These are phyloP conservation scores for Eurytoma californica DNA, from an alignment of 2,888 invertebrate species.

Conservation along the genomic window DNA sequence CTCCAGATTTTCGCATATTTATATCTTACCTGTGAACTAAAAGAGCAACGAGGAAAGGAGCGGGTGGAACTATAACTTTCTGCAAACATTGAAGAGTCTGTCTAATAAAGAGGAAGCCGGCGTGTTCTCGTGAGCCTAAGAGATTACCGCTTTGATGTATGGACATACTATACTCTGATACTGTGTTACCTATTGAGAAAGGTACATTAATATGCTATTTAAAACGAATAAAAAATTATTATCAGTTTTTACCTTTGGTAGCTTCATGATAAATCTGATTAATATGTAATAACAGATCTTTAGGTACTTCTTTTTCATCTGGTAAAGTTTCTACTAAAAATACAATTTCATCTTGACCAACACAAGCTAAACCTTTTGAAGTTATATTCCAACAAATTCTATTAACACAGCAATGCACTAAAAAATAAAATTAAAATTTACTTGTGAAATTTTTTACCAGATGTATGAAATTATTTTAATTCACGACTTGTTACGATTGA, in stretches of 20 bases:
- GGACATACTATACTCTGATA: slow-evolving; percentile 83
- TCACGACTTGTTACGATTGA: background rate
- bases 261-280: slow-evolving; percentile 84
- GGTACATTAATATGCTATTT: background rate
- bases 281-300: slow-evolving; percentile 85
- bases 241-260: slow-evolving; percentile 76
- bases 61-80: slow-evolving; percentile 83
- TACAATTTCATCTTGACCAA: slow-evolving; percentile 89
- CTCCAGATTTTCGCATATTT: background rate
- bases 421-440: slow-evolving; percentile 59
- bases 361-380: slow-evolving; percentile 85
- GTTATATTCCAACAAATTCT: slow-evolving; percentile 86
- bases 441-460: background rate
- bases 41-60: slow-evolving; percentile 86
- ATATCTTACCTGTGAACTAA: slow-evolving; percentile 81
- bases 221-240: background rate
- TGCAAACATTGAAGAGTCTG: slow-evolving; percentile 89
- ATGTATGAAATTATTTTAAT: background rate
- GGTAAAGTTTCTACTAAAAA: slow-evolving; percentile 83
- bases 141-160: slow-evolving; percentile 80
- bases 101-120: slow-evolving; percentile 88
- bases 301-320: slow-evolving; percentile 80
- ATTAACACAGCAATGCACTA: slow-evolving; percentile 87
- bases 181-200: slow-evolving; percentile 78
- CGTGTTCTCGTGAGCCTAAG: slow-evolving; percentile 83